phyloP scores from a whole-genome alignment of 2,797 vertebrate genomes.

The Xenopus petersii region DNA sequence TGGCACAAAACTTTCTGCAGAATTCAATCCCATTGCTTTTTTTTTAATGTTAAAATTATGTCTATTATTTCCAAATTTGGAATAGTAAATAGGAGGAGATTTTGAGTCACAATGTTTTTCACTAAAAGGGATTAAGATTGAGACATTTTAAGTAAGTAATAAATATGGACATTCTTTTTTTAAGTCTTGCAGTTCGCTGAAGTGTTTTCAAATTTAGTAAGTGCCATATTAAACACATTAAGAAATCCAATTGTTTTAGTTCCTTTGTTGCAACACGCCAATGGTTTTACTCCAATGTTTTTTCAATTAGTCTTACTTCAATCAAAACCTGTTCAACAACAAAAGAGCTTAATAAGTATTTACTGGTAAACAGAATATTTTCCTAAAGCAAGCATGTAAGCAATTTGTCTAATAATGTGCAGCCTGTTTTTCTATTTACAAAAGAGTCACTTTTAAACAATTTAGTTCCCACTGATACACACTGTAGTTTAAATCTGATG shows the following conservation, averaged over 20 bases:
- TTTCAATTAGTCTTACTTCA: conserved; percentile 44
- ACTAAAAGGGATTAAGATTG: not conserved
- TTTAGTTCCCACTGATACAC: not conserved
- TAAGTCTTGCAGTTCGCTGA: conserved; percentile 22
- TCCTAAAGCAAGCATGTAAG: conserved; percentile 49
- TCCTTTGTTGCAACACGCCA: conserved; percentile 40
- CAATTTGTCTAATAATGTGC: conserved; percentile 54
- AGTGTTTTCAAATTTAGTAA: conserved; percentile 31
- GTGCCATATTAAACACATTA: conserved; percentile 41
- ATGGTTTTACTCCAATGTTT: conserved; percentile 38
- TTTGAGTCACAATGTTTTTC: conserved; percentile 1
- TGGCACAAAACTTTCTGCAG: conserved; percentile 5
- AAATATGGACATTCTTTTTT: conserved; percentile 40
- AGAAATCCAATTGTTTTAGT: conserved; percentile 36
- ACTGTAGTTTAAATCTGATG: not conserved
- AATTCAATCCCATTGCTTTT: conserved; percentile 5
- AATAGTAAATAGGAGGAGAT: too few species aligned
- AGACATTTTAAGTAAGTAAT: conserved; percentile 25
- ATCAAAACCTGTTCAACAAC: conserved; percentile 56
- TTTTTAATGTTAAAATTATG: not conserved
- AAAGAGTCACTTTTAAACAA: too few species aligned
- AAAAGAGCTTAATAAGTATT: conserved; percentile 47
- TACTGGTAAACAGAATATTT: conserved; percentile 48
- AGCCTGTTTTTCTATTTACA: conserved; percentile 41
- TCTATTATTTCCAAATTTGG: conserved; percentile 12